phyloP scores from a whole-genome alignment of 2,888 invertebrate genomes.

The Gasteruption jaculator region DNA sequence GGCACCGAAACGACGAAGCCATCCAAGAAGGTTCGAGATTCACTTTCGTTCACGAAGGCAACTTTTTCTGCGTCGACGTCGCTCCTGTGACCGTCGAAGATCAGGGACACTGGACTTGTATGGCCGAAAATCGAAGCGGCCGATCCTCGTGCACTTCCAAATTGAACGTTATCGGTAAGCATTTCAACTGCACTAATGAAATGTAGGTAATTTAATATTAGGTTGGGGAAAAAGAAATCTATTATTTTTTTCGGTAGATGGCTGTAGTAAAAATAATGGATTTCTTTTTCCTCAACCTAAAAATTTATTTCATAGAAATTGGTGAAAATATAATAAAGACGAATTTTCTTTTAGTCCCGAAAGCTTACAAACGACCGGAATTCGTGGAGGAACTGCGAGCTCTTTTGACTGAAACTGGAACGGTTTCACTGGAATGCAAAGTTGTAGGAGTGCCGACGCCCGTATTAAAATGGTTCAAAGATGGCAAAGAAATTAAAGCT shows the following conservation, averaged over 20 bases:
- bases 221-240: no score
- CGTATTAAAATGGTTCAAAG: constrained; percentile 73
- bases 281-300: no score
- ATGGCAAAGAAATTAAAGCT: constrained; percentile 81
- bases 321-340: no score
- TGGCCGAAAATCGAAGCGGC: constrained; percentile 73
- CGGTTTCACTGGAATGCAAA: constrained; percentile 87
- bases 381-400: constrained; percentile 82
- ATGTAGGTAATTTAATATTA: no score
- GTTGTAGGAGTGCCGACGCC: constrained; percentile 88
- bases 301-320: no score
- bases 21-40: constrained; percentile 73
- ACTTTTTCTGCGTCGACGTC: constrained; percentile 80
- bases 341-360: constrained; percentile 61
- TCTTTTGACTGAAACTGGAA: constrained; percentile 79
- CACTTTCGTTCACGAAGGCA: constrained; percentile 75
- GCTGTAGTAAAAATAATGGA: no score
- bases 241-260: no score
- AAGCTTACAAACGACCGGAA: constrained; percentile 83
- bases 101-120: constrained; percentile 81
- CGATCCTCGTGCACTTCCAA: constrained; percentile 72
- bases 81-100: constrained; percentile 78
- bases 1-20: constrained; percentile 79
- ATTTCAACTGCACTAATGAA: no score
- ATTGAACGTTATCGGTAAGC: constrained; percentile 72